Evolutionary conservation across 2,888 invertebrate species (phyloP).

Genomic region (Pardosa pseudoannulata): DNA sequence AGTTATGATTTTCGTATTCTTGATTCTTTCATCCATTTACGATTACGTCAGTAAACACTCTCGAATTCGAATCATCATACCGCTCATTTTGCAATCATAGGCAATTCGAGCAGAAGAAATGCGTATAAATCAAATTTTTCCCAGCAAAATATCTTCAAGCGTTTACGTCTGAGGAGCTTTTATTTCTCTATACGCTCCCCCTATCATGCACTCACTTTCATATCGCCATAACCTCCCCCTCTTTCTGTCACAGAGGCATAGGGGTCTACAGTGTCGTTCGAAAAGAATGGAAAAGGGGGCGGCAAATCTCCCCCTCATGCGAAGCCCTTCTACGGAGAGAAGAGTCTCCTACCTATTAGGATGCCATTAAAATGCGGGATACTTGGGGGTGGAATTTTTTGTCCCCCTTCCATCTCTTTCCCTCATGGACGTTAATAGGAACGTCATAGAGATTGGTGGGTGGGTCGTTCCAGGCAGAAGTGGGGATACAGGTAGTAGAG

Average conservation of each 20-base stretch:
- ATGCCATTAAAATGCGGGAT: constrained; percentile 17
- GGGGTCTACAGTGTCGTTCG: constrained; percentile 13
- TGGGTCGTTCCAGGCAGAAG: not conserved
- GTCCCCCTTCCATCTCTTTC: constrained; percentile 3
- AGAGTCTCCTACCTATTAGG: constrained; percentile 10
- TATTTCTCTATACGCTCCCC: not conserved
- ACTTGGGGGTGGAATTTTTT: not conserved
- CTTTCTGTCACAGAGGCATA: not conserved
- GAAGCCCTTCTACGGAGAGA: not conserved
- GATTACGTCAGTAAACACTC: no score
- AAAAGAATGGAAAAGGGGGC: not conserved
- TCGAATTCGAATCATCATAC: no score
- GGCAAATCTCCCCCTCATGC: not conserved
- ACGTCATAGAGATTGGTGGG: constrained; percentile 28
- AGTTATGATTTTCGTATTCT: no score
- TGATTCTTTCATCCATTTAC: no score
- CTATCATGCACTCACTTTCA: not conserved
- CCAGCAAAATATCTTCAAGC: not conserved
- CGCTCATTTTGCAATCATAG: no score
- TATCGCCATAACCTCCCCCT: not conserved
- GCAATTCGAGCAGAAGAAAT: no score
- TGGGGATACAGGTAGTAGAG: not conserved
- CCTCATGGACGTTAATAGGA: constrained; percentile 43
- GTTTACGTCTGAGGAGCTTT: not conserved
- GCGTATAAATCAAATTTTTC: no score